These are phyloP conservation scores for Anguilla marmorata DNA, from an alignment of 2,797 vertebrate genomes.

Conservation along the genomic window DNA sequence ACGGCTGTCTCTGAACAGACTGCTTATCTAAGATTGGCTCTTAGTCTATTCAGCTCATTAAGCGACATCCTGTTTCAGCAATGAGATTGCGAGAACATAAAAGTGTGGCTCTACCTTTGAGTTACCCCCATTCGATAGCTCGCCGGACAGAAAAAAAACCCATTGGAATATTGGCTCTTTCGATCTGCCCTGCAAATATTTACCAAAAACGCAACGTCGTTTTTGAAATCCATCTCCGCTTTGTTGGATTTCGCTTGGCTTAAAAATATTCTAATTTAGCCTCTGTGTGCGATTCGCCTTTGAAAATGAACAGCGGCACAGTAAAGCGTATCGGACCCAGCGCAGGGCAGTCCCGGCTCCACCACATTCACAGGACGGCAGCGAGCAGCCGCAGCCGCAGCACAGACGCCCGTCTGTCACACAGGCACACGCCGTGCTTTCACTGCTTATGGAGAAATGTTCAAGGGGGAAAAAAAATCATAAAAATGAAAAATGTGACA, in stretches of 20 bases:
- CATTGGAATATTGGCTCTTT: neutral
- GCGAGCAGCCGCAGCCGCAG: neutral
- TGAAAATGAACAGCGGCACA: neutral
- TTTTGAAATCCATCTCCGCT: neutral
- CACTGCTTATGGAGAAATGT: neutral
- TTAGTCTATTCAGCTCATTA: neutral
- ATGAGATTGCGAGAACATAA: neutral
- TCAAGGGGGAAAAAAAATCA: neutral
- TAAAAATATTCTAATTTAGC: neutral
- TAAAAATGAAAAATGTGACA: neutral
- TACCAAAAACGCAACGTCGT: neutral
- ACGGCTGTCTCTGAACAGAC: neutral
- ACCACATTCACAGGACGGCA: neutral
- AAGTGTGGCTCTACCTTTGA: neutral
- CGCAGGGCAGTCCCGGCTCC: neutral
- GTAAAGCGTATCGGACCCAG: neutral
- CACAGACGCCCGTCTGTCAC: neutral
- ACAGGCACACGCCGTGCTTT: neutral
- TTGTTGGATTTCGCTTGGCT: neutral
- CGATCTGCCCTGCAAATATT: neutral
- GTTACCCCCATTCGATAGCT: neutral
- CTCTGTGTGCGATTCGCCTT: neutral
- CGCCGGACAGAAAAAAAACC: neutral
- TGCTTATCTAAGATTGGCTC: neutral
- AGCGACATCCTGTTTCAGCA: neutral